phyloP scores from a whole-genome alignment of 2,113 vertebrate genomes.

The Pleuronectes platessa region DNA sequence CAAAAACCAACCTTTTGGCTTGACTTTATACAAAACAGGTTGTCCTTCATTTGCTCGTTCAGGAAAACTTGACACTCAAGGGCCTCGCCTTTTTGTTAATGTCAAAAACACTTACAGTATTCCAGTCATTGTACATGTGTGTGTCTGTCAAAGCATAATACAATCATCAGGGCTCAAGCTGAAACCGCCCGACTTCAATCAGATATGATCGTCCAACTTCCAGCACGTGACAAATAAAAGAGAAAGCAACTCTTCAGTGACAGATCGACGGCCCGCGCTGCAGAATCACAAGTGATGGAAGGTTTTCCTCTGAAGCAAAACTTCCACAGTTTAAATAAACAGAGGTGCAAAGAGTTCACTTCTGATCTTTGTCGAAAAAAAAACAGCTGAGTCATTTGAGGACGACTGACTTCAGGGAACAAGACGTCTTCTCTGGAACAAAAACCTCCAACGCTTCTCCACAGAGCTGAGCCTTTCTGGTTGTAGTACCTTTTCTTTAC shows the following conservation, averaged over 20 bases:
- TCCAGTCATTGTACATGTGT: slow-evolving; percentile 45
- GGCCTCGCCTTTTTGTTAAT: slow-evolving; percentile 18
- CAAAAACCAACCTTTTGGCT: slow-evolving; percentile 60
- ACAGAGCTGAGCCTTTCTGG: slow-evolving; percentile 9
- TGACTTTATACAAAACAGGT: slow-evolving; percentile 70
- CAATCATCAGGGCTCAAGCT: slow-evolving; percentile 45
- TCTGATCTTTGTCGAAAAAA: too few relatives aligned
- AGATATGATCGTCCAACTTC: slow-evolving; percentile 14
- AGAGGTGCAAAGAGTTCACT: neutral
- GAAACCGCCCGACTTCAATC: slow-evolving; percentile 9
- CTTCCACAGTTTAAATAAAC: slow-evolving; percentile 18
- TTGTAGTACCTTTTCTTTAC: slow-evolving; percentile 9
- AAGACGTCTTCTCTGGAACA: slow-evolving; percentile 7
- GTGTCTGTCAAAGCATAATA: slow-evolving; percentile 36
- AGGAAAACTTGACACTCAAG: slow-evolving; percentile 11
- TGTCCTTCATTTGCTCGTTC: slow-evolving; percentile 15
- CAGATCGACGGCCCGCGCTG: slow-evolving; percentile 9
- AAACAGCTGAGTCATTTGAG: neutral
- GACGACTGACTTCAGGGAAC: slow-evolving; percentile 30
- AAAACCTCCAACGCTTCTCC: slow-evolving; percentile 7
- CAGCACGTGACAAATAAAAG: slow-evolving; percentile 30
- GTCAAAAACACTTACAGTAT: slow-evolving; percentile 43
- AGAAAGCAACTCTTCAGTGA: slow-evolving; percentile 15
- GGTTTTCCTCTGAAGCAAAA: slow-evolving; percentile 12
- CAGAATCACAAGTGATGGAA: slow-evolving; percentile 11